Evolutionary conservation across 2,797 vertebrate genomes (phyloP).

Genomic region (Denticeps clupeoides): DNA sequence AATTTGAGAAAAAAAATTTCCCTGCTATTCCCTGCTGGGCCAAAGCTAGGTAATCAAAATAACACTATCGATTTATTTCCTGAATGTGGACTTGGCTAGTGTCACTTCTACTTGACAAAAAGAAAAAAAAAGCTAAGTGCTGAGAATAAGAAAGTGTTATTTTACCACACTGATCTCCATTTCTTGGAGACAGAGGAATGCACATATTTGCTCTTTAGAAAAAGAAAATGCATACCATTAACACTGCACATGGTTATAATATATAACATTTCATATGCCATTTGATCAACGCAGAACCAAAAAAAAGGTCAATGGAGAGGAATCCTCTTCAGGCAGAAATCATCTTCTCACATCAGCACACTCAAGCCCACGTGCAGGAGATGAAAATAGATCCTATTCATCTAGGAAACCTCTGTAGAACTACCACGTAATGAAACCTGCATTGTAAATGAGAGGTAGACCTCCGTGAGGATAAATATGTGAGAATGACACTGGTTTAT

Average conservation of each 20-base stretch:
- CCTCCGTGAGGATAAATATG: slow-evolving; percentile 23
- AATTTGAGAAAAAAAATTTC: slow-evolving; percentile 8
- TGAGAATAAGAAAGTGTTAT: slow-evolving; percentile 10
- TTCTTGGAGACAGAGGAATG: background rate
- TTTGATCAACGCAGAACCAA: background rate
- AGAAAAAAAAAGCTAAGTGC: slow-evolving; percentile 22
- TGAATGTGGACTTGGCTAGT: slow-evolving; percentile 6
- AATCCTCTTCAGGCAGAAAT: background rate
- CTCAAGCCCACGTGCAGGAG: background rate
- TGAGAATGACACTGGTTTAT: background rate
- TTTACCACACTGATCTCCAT: background rate
- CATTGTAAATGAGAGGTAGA: slow-evolving; percentile 21
- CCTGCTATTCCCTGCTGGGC: slow-evolving; percentile 16
- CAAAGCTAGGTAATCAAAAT: slow-evolving; percentile 9
- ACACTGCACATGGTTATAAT: slow-evolving; percentile 10
- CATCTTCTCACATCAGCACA: slow-evolving; percentile 14
- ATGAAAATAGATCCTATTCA: slow-evolving; percentile 11
- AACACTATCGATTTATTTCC: too few species aligned
- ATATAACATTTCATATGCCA: slow-evolving; percentile 10
- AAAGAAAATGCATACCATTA: slow-evolving; percentile 3
- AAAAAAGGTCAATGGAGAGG: background rate
- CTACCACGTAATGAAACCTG: slow-evolving; percentile 7
- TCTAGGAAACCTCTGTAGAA: slow-evolving; percentile 6
- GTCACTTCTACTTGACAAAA: slow-evolving; percentile 17
- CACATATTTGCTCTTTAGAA: background rate